Evolutionary conservation across 2,797 vertebrate genomes (phyloP).

Genomic region (Falco biarmicus): DNA sequence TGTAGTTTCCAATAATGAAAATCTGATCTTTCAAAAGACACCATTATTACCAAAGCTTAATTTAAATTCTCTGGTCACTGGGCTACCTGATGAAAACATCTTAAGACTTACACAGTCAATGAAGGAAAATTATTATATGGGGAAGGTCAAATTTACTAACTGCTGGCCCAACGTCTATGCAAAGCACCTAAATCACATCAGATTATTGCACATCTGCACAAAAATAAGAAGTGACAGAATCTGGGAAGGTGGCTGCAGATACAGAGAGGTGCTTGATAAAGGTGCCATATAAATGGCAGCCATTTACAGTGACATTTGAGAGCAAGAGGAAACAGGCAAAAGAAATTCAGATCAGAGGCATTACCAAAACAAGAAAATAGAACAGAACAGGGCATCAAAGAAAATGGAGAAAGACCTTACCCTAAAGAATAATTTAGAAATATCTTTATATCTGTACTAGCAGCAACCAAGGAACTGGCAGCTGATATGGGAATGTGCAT

Average conservation of each 20-base stretch:
- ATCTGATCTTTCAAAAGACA: neutral
- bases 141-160: neutral
- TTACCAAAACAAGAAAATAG: neutral
- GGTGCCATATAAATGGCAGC: too few species aligned
- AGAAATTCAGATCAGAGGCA: neutral
- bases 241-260: neutral
- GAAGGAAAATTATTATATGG: neutral
- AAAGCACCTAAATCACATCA: neutral
- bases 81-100: neutral
- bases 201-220: neutral
- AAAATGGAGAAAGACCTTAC: neutral
- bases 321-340: neutral
- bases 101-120: neutral
- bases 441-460: neutral
- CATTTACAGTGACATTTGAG: neutral
- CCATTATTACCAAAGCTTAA: neutral
- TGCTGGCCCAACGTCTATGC: neutral
- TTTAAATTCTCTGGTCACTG: neutral
- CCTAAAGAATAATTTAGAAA: neutral
- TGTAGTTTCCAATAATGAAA: neutral
- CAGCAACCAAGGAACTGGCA: neutral
- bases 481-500: neutral
- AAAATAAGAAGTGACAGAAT: neutral
- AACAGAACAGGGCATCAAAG: neutral
- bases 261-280: rapidly evolving